Percentiles rank a stretch among this genome's conserved stretches.
Conservation (phyloP, 2,888 invertebrate genomes). For the Tiliacea aurago region DNA sequence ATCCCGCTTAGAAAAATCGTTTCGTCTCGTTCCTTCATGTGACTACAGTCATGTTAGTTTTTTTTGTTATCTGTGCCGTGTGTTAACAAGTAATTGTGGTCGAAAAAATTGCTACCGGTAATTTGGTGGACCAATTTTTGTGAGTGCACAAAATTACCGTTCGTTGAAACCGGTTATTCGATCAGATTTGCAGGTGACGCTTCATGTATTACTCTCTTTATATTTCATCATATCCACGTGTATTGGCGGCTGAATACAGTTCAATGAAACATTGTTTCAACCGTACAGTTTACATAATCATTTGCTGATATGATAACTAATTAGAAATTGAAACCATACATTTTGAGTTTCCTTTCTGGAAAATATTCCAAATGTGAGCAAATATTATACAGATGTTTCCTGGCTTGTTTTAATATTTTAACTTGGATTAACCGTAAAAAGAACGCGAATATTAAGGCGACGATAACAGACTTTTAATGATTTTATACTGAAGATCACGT, state of each 20-base stretch:
- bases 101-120: neutral
- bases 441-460: neutral
- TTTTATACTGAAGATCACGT: too few species aligned
- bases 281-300: neutral
- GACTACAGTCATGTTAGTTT: neutral
- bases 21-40: neutral
- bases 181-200: slow-evolving; percentile 7
- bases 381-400: neutral
- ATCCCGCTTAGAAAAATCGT: neutral
- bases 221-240: slow-evolving; percentile 13
- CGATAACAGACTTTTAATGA: too few species aligned
- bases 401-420: neutral
- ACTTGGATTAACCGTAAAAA: too few species aligned
- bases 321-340: neutral
- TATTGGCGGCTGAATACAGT: neutral
- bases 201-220: neutral
- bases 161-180: slow-evolving; percentile 16
- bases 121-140: slow-evolving; percentile 33
- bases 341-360: neutral
- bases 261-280: slow-evolving; percentile 8
- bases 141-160: slow-evolving; percentile 15
- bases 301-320: slow-evolving; percentile 1
- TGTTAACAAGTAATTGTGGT: neutral
- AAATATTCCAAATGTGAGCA: neutral
- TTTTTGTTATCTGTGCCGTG: neutral